Conservation (phyloP, 1,140 invertebrate genomes). For the Solenopsis fugax region DNA sequence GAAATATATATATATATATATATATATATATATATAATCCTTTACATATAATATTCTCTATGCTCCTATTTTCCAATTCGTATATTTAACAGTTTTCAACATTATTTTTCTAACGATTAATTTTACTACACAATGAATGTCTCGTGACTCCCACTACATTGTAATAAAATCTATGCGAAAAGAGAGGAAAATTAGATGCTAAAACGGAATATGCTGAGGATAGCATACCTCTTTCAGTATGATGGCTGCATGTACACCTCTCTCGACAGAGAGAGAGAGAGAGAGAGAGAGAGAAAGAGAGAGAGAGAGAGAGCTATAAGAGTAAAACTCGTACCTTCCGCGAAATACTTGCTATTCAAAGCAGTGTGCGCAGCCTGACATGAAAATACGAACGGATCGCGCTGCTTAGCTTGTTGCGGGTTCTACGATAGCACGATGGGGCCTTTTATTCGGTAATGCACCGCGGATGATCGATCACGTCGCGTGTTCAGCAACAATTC, state of each 20-base stretch:
- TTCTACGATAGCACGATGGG: constrained; percentile 26
- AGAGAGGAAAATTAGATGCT: not conserved
- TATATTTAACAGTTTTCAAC: not conserved
- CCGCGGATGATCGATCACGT: constrained; percentile 47
- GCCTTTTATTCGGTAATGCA: constrained; percentile 42
- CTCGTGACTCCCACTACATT: not conserved
- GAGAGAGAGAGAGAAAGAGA: not conserved
- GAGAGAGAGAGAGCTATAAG: not conserved
- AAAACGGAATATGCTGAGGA: constrained; percentile 1
- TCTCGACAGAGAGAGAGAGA: not conserved
- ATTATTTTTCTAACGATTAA: not conserved
- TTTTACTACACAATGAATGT: not conserved
- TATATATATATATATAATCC: no score
- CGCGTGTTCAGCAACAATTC: constrained; percentile 44
- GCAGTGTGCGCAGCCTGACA: not conserved
- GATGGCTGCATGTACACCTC: not conserved
- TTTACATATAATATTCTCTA: not conserved
- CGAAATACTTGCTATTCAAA: constrained; percentile 39
- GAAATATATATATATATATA: no score
- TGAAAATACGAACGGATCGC: constrained; percentile 18
- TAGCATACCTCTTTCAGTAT: not conserved
- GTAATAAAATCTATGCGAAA: not conserved
- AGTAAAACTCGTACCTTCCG: constrained; percentile 1
- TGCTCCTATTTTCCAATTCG: not conserved
- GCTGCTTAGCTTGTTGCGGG: constrained; percentile 15